Base-by-base conservation (phyloP, 2,113 vertebrate species). In the Ctenodactylus gundi region DNA sequence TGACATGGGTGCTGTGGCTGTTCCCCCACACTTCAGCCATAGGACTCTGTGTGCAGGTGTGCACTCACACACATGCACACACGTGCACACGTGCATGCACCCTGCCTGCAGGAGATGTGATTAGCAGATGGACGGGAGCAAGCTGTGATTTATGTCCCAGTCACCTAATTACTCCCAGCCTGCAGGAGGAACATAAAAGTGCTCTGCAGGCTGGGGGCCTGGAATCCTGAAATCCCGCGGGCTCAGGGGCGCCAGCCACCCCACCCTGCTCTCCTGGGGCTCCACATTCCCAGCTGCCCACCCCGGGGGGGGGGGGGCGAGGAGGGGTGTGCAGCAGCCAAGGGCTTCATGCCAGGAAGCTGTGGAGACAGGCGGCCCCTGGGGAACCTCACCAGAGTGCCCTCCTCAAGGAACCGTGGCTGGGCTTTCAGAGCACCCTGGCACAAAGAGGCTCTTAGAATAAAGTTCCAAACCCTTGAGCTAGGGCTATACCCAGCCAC, bases 151-250 rank as follows among this genome's bases (percentile, higher is more conserved):
- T 97, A 87, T 49, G 91, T 68, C 83, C n/a, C 7, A 4, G 77
- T 85, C 41, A 39, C 95, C 94, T 94, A 27, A 95, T 96, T 93
- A 44, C n/a, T 25, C 72, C 92, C 92, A 95, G 94, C 80, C 14
- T 11, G 93, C 88, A 81, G 75, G 81, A 88, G 83, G 21, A 86
- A 64, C 36, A n/a, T 51, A 17, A 36, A 23, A 44, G 44, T 51
- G 27, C 62, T 23, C 41, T n/a, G 27, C 49, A 67, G 88, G n/a
- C 55, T 78, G 77, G 87, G 70, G 91, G 92, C 51, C 91, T 65
- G 85, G 41, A 25, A 72, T 3, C 62, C 73, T 39, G 39, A 70
- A 64, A 67, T 85, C 76, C 68, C n/a, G 1, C n/a, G 89, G 80
- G 39, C 85, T 94, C 70, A 1, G 0, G 85, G 96, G 60, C 12